Evolutionary conservation across 1,140 invertebrate genomes (phyloP).

Genomic region (Whitmania pigra): DNA sequence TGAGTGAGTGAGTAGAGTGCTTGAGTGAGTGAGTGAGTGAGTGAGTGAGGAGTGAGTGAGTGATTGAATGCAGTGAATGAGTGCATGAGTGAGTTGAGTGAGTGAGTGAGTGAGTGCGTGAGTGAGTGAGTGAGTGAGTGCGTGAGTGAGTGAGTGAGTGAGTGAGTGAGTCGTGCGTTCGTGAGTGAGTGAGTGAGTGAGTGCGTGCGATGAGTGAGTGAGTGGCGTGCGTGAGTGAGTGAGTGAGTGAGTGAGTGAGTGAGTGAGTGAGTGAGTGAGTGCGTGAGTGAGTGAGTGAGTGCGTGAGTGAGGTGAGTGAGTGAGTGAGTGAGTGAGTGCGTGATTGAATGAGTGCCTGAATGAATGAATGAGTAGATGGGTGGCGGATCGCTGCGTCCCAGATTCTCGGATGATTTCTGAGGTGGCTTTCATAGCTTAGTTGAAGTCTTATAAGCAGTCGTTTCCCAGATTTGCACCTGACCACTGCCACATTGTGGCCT

Average conservation of each 20-base stretch:
- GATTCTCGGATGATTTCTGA: neutral
- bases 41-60: neutral
- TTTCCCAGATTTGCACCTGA: too few relatives aligned
- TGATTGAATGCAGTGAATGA: slow-evolving; percentile 9
- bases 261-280: slow-evolving; percentile 6
- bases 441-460: too few relatives aligned
- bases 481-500: too few relatives aligned
- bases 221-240: slow-evolving; percentile 11
- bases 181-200: slow-evolving; percentile 15
- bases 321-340: slow-evolving; percentile 3
- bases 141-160: slow-evolving; percentile 20
- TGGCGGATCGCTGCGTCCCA: neutral
- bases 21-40: neutral
- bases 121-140: slow-evolving; percentile 21
- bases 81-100: slow-evolving; percentile 15
- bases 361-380: slow-evolving; percentile 12
- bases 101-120: slow-evolving; percentile 16
- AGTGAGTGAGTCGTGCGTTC: slow-evolving; percentile 20
- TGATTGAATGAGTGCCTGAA: slow-evolving; percentile 14
- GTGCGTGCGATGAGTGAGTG: slow-evolving; percentile 12
- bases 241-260: slow-evolving; percentile 11
- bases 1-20: slow-evolving; percentile 9
- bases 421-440: too few relatives aligned
- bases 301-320: neutral
- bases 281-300: neutral